Evolutionary conservation across 2,797 vertebrate genomes (phyloP).

Genomic region (Florisuga fusca): DNA sequence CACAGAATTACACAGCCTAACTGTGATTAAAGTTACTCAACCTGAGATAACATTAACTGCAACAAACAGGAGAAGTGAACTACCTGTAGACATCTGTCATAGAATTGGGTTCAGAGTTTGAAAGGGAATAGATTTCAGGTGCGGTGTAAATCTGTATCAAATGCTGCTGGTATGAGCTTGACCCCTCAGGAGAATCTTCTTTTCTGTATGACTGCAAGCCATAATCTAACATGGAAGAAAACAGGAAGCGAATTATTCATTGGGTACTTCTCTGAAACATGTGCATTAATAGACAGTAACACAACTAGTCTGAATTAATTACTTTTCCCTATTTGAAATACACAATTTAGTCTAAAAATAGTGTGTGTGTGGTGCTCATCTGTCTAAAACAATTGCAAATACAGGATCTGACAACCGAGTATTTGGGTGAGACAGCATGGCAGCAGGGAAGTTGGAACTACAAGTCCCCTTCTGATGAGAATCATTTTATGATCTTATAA

Average conservation of each 20-base stretch:
- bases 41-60: background rate
- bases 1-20: background rate
- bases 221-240: slow-evolving; percentile 80
- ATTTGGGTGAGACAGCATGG: background rate
- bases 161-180: slow-evolving; percentile 77
- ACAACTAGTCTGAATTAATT: background rate
- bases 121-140: slow-evolving; percentile 78
- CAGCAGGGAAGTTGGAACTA: background rate
- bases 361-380: background rate
- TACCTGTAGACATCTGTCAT: slow-evolving; percentile 86
- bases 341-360: background rate
- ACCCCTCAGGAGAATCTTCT: slow-evolving; percentile 75
- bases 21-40: background rate
- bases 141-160: slow-evolving; percentile 81
- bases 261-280: background rate
- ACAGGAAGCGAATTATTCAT: background rate
- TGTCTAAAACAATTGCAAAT: background rate
- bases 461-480: background rate
- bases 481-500: background rate
- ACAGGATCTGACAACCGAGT: background rate
- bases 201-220: slow-evolving; percentile 82
- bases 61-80: background rate
- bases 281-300: background rate
- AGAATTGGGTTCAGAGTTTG: slow-evolving; percentile 78
- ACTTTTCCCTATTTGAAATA: background rate